Percentiles rank a stretch among this genome's conserved stretches.
Conservation (phyloP, 2,888 invertebrate genomes). For the Callyntrura sp. region DNA sequence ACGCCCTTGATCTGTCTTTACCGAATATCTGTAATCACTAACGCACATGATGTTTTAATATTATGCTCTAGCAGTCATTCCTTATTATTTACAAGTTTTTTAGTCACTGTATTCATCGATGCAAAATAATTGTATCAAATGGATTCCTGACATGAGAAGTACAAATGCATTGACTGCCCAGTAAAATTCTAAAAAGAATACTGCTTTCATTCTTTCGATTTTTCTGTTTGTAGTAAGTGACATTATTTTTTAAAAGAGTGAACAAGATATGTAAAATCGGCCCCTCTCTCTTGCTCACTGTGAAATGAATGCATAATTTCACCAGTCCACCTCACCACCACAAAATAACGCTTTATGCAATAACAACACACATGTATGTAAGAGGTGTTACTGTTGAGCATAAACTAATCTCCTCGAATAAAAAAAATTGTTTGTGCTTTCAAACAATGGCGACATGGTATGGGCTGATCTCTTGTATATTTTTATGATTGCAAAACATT, state of each 20-base stretch:
- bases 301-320: background rate
- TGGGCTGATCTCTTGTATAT: constrained; percentile 45
- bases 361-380: constrained; percentile 6
- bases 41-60: constrained; percentile 54
- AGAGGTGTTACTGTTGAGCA: background rate
- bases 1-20: constrained; percentile 76
- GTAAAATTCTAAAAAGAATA: constrained; percentile 14
- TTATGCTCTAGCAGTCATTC: constrained; percentile 1
- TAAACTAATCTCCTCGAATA: background rate
- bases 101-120: background rate
- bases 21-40: constrained; percentile 19
- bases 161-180: background rate
- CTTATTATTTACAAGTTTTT: background rate
- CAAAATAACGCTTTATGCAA: constrained; percentile 2
- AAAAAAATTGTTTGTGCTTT: background rate
- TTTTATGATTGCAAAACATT: constrained; percentile 44
- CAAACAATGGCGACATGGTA: constrained; percentile 49
- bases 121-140: constrained; percentile 10
- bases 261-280: background rate
- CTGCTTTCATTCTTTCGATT: constrained; percentile 60
- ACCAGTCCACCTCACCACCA: background rate
- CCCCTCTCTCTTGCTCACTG: background rate
- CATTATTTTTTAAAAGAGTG: constrained; percentile 9
- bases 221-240: constrained; percentile 14
- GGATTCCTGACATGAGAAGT: background rate